phyloP scores from a whole-genome alignment of 1,140 invertebrate species.

The Stegodyphus dumicola region DNA sequence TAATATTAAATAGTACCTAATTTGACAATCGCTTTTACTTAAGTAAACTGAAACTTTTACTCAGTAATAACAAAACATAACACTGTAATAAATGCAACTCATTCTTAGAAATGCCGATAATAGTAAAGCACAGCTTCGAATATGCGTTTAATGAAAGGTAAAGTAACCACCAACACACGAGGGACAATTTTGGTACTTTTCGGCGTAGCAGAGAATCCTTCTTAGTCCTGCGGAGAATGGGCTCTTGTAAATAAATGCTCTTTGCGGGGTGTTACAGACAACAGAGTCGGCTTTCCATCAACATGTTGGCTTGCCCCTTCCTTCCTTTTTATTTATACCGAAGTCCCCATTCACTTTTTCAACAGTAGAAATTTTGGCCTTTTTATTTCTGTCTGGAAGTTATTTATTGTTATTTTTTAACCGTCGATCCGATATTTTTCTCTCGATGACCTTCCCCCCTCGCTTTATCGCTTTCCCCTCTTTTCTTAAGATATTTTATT shows the following conservation, averaged over 20 bases:
- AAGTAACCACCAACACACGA: no score
- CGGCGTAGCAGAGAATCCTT: not conserved
- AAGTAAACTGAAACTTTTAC: no score
- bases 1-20: no score
- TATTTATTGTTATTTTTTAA: slow-evolving; percentile 38
- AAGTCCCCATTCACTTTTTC: slow-evolving; percentile 28
- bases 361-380: slow-evolving; percentile 5
- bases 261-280: slow-evolving; percentile 35
- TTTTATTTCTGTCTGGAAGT: slow-evolving; percentile 28
- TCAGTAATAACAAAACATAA: no score
- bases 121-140: no score
- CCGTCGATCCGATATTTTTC: slow-evolving; percentile 38
- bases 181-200: not conserved
- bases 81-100: no score
- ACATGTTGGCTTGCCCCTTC: slow-evolving; percentile 21
- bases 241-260: slow-evolving; percentile 29
- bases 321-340: slow-evolving; percentile 17
- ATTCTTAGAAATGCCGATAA: no score
- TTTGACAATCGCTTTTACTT: no score
- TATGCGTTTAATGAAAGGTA: no score
- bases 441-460: not conserved
- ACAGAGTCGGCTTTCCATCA: slow-evolving; percentile 32
- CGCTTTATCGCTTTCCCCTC: slow-evolving; percentile 8
- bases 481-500: not conserved
- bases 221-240: not conserved